phyloP scores from a whole-genome alignment of 2,113 vertebrate genomes.

The Ursus arctos region DNA sequence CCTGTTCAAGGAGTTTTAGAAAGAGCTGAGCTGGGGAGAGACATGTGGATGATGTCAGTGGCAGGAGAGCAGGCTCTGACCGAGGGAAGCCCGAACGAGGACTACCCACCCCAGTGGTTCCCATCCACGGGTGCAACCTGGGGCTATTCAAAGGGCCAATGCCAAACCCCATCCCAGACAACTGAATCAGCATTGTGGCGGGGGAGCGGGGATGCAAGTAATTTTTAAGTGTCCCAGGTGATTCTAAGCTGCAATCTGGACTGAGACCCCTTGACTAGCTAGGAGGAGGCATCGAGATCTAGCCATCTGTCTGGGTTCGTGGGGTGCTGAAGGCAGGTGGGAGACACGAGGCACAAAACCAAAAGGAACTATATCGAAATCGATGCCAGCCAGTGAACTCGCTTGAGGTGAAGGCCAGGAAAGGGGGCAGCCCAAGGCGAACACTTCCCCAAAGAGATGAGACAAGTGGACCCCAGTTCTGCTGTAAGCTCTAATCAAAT shows the following conservation, averaged over 20 bases:
- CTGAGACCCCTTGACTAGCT: not conserved
- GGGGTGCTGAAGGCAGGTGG: not conserved
- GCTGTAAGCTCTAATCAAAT: not conserved
- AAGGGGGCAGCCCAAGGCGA: not conserved
- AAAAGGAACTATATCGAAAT: not conserved
- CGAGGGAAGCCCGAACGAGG: too few relatives aligned
- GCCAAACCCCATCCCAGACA: not conserved
- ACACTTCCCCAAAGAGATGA: not conserved
- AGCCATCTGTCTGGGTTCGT: not conserved
- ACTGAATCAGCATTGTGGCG: not conserved
- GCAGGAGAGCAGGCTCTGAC: not conserved
- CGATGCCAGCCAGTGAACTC: accelerated
- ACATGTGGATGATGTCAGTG: not conserved
- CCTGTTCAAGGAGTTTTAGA: not conserved
- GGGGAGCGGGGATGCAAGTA: not conserved
- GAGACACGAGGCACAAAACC: not conserved
- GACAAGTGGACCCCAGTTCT: not conserved
- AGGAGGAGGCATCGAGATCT: not conserved
- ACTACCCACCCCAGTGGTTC: accelerated
- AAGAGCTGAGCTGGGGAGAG: not conserved
- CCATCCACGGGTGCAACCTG: too few relatives aligned
- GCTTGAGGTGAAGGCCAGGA: not conserved
- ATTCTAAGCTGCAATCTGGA: not conserved
- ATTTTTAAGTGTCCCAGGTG: not conserved
- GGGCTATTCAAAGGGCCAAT: not conserved